Percentiles rank a stretch among this genome's conserved stretches.
Evolutionary conservation across 2,113 vertebrate species (phyloP).

Genomic region (Procavia capensis): DNA sequence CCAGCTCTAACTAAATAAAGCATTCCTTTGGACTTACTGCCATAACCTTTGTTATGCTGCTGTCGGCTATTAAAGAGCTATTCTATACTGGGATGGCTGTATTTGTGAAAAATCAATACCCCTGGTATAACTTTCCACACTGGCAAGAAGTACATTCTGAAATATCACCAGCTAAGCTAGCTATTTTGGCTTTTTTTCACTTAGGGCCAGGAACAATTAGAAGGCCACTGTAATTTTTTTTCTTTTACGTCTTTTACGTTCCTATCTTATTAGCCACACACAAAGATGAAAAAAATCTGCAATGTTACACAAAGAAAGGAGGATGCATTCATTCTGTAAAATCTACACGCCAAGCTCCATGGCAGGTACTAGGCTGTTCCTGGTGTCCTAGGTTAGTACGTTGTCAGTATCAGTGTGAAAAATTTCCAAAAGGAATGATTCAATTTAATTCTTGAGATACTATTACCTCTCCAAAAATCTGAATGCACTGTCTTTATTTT

Average conservation of each 20-base stretch:
- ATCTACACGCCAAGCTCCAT: neutral
- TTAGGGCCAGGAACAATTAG: neutral
- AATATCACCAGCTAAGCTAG: slow-evolving; percentile 27
- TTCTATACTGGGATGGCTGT: slow-evolving; percentile 49
- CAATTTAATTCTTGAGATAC: neutral
- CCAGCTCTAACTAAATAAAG: slow-evolving; percentile 66
- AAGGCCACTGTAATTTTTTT: slow-evolving; percentile 22
- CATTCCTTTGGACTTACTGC: slow-evolving; percentile 39
- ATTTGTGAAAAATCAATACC: slow-evolving; percentile 66
- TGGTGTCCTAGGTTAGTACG: neutral
- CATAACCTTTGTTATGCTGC: slow-evolving; percentile 65
- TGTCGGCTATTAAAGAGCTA: slow-evolving; percentile 54
- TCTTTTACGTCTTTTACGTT: no score
- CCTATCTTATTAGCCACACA: neutral
- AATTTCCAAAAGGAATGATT: slow-evolving; percentile 19
- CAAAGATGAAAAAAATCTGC: neutral
- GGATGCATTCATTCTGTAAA: neutral
- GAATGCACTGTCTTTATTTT: neutral
- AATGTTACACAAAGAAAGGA: neutral
- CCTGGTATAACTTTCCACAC: slow-evolving; percentile 28
- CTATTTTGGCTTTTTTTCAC: neutral
- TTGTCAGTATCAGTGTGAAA: neutral
- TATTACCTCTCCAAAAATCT: slow-evolving; percentile 16
- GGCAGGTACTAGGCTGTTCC: neutral
- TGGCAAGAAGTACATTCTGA: slow-evolving; percentile 40